These are phyloP conservation scores for Danaus chrysippus DNA, from an alignment of 2,888 invertebrate genomes.

Conservation along the genomic window DNA sequence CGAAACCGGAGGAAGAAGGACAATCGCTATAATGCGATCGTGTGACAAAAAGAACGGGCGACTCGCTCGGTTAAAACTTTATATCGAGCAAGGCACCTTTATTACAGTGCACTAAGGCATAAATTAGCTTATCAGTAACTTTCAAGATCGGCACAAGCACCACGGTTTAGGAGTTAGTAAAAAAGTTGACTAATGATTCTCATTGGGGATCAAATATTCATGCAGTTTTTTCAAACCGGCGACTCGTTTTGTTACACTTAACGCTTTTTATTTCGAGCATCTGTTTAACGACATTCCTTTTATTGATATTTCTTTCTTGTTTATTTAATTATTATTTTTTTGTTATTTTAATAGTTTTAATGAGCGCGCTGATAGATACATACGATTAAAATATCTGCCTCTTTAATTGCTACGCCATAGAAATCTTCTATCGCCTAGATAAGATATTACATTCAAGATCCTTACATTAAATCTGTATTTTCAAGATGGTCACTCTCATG, in stretches of 20 bases:
- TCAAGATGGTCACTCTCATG: slow-evolving; percentile 31
- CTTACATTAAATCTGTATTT: slow-evolving; percentile 20
- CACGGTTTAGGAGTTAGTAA: slow-evolving; percentile 42
- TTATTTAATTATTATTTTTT: slow-evolving; percentile 34
- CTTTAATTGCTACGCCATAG: slow-evolving; percentile 5
- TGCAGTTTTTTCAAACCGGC: slow-evolving; percentile 57
- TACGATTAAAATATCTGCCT: neutral
- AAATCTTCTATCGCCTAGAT: slow-evolving; percentile 16
- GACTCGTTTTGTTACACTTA: slow-evolving; percentile 74
- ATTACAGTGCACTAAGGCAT: slow-evolving; percentile 38
- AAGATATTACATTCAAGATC: slow-evolving; percentile 4
- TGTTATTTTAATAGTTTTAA: slow-evolving; percentile 24
- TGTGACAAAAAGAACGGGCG: slow-evolving; percentile 51
- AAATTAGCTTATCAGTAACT: slow-evolving; percentile 25
- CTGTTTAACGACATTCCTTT: slow-evolving; percentile 61
- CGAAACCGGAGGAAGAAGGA: slow-evolving; percentile 52
- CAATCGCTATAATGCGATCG: slow-evolving; percentile 60
- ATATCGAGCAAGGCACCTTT: slow-evolving; percentile 23
- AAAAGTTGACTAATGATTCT: slow-evolving; percentile 78
- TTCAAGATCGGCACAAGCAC: slow-evolving; percentile 3
- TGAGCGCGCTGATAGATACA: slow-evolving; percentile 7
- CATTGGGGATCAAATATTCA: slow-evolving; percentile 77
- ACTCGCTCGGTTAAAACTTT: slow-evolving; percentile 18
- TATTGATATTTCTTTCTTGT: slow-evolving; percentile 35
- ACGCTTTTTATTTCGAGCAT: slow-evolving; percentile 69